Evolutionary conservation across 92 coral and sea anemone species (phyloP).

Genomic region (Porites lobata): DNA sequence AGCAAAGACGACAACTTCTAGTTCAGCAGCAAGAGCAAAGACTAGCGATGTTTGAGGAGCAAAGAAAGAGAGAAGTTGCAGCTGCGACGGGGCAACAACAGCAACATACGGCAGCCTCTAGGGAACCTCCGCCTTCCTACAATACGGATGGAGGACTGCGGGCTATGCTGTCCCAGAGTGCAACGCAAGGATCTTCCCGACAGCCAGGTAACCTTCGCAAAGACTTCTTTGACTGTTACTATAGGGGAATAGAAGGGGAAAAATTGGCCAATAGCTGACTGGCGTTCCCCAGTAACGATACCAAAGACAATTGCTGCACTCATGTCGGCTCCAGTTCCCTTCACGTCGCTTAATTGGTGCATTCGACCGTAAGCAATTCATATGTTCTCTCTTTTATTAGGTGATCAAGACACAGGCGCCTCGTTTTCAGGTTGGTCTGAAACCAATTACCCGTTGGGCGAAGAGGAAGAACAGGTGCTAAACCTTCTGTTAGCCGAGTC

Average conservation of each 20-base stretch:
- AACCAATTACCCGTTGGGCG: slow-evolving; percentile 72
- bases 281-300: no score
- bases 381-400: neutral
- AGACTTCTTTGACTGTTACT: no score
- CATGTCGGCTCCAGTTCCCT: neutral
- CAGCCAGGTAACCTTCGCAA: slow-evolving; percentile 11
- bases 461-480: slow-evolving; percentile 86
- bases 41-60: slow-evolving; percentile 70
- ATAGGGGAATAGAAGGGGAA: no score
- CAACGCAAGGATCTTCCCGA: slow-evolving; percentile 50
- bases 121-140: neutral
- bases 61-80: slow-evolving; percentile 8
- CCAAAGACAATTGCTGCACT: no score
- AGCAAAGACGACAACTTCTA: slow-evolving; percentile 84
- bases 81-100: neutral
- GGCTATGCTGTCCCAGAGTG: slow-evolving; percentile 46
- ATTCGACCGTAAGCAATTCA: no score
- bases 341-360: neutral
- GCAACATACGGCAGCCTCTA: slow-evolving; percentile 32
- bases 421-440: slow-evolving; percentile 51
- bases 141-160: slow-evolving; percentile 31
- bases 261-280: no score
- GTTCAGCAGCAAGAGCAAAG: slow-evolving; percentile 83
- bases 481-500: slow-evolving; percentile 87
- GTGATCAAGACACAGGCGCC: slow-evolving; percentile 24